A percentile compares a stretch with the other conserved stretches of the same genome.
Evolutionary conservation across 2,797 vertebrate species (phyloP).

Genomic region (Gallinago nigripennis): DNA sequence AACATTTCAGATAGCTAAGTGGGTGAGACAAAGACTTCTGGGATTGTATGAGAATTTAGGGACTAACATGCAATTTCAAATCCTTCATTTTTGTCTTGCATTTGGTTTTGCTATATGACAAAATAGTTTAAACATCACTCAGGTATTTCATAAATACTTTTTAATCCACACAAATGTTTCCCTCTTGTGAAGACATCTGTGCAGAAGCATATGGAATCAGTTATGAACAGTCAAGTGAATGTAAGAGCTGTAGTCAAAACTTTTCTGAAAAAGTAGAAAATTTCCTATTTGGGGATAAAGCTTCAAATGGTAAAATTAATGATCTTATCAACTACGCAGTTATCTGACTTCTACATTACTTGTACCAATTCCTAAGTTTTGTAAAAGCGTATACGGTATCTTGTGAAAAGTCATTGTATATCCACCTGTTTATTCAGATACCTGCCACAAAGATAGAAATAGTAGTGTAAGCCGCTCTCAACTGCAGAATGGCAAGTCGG

Average conservation of each 20-base stretch:
- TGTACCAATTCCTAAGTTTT: background rate
- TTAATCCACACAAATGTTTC: background rate
- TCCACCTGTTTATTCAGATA: background rate
- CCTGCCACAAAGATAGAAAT: background rate
- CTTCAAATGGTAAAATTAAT: background rate
- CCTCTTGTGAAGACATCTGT: background rate
- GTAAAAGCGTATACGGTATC: rapidly evolving
- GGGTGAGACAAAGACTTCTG: background rate
- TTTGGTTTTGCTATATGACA: background rate
- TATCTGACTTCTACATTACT: background rate
- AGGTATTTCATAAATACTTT: background rate
- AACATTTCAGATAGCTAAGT: background rate
- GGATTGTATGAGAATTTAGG: background rate
- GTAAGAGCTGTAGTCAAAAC: background rate
- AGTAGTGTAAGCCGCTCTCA: background rate
- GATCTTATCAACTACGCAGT: background rate
- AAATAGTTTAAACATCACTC: background rate
- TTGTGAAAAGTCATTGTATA: background rate
- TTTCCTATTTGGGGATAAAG: background rate
- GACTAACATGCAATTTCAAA: background rate
- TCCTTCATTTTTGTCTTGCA: background rate
- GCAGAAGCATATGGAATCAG: background rate
- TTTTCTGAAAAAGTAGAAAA: background rate
- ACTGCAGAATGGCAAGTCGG: background rate
- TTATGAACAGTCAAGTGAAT: background rate